These are phyloP conservation scores for Drosophila prolongata DNA, from an alignment of 2,888 invertebrate genomes.

Conservation along the genomic window DNA sequence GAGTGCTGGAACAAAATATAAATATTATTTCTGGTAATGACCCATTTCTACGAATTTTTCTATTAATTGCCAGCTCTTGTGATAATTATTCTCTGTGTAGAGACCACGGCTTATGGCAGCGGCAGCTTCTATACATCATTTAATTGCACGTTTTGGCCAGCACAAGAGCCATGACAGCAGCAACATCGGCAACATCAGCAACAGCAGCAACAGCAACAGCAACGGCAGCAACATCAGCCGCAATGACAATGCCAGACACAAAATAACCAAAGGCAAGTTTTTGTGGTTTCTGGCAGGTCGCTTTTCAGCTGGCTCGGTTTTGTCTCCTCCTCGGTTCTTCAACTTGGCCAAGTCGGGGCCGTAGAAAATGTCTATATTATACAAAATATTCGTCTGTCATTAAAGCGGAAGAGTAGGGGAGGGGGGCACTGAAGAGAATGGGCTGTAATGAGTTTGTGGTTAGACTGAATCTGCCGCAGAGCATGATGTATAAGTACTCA, in stretches of 20 bases:
- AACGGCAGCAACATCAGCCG: constrained; percentile 35
- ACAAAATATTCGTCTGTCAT: constrained; percentile 48
- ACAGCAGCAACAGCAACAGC: constrained; percentile 10
- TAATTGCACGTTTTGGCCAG: constrained; percentile 70
- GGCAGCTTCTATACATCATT: constrained; percentile 57
- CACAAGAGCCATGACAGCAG: constrained; percentile 30
- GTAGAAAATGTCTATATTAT: constrained; percentile 66
- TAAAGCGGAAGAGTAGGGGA: constrained; percentile 16
- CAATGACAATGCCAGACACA: constrained; percentile 64
- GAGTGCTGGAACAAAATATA: neutral
- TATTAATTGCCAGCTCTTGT: neutral
- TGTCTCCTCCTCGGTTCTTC: constrained; percentile 27
- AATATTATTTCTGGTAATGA: neutral
- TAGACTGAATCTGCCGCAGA: constrained; percentile 38
- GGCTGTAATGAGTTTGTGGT: constrained; percentile 58
- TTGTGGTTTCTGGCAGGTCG: constrained; percentile 53
- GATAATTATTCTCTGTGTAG: constrained; percentile 20
- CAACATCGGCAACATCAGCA: constrained; percentile 19
- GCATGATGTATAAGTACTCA: constrained; percentile 34
- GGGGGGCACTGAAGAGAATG: constrained; percentile 16
- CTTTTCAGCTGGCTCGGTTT: constrained; percentile 35
- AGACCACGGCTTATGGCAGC: constrained; percentile 44
- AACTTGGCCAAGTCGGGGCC: constrained; percentile 41
- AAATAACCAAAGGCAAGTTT: constrained; percentile 65
- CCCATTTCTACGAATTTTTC: neutral